phyloP scores from a whole-genome alignment of 2,888 invertebrate species.

The Camponotus fellah region DNA sequence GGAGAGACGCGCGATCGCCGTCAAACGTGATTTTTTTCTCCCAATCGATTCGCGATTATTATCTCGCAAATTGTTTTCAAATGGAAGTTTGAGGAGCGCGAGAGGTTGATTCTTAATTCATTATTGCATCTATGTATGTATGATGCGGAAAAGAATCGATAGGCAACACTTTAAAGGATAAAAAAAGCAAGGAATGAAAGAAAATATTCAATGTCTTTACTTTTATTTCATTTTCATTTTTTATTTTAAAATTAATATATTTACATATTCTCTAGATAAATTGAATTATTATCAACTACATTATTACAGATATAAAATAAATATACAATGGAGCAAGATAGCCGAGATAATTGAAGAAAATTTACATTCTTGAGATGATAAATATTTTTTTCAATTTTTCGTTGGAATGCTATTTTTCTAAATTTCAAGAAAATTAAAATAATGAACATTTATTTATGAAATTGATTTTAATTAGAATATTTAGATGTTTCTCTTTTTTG shows the following conservation, averaged over 20 bases:
- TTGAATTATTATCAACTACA: too few species aligned
- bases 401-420: neutral
- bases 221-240: neutral
- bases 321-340: neutral
- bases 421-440: neutral
- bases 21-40: conserved; percentile 35
- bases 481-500: neutral
- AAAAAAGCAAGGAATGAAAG: neutral
- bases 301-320: neutral
- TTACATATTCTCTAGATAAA: neutral
- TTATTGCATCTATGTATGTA: neutral
- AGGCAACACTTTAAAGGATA: neutral
- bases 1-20: conserved; percentile 37
- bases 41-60: conserved; percentile 44
- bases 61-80: conserved; percentile 34
- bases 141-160: neutral
- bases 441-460: neutral
- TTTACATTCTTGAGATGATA: neutral
- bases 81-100: conserved; percentile 35
- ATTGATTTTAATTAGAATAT: conserved; percentile 11
- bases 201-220: conserved; percentile 1
- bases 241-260: neutral
- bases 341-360: neutral
- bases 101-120: neutral
- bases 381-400: neutral